Evolutionary conservation across 2,797 vertebrate species (phyloP).

Genomic region (Ispidina picta): DNA sequence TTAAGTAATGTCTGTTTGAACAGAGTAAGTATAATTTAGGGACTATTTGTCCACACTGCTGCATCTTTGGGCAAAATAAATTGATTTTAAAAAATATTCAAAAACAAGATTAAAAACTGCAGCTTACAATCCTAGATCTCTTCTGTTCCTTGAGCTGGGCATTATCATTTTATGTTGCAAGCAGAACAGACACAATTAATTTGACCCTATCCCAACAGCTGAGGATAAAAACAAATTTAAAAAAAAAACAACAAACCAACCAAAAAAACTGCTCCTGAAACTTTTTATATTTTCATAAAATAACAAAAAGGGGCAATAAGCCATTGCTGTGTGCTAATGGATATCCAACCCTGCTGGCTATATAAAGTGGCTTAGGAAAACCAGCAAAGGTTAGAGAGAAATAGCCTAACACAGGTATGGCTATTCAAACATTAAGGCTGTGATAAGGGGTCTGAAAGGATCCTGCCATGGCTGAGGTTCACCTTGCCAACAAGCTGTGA

Average conservation of each 20-base stretch:
- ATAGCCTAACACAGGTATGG: neutral
- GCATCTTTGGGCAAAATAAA: neutral
- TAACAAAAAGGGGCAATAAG: neutral
- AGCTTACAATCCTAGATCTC: neutral
- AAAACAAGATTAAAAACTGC: neutral
- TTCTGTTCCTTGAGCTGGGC: neutral
- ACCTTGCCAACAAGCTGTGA: neutral
- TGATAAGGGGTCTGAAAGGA: slow-evolving; percentile 36
- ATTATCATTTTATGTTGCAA: neutral
- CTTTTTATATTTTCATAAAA: neutral
- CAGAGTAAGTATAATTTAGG: neutral
- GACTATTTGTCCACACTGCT: neutral
- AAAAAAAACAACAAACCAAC: too few species aligned
- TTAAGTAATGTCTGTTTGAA: neutral
- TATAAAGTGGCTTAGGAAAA: neutral
- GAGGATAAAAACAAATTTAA: neutral
- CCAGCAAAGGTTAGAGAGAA: neutral
- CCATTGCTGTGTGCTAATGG: neutral
- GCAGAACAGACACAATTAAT: neutral
- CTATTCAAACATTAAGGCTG: neutral
- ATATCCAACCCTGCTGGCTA: neutral
- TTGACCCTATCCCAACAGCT: neutral
- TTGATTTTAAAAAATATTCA: neutral
- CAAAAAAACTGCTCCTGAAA: neutral
- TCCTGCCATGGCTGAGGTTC: neutral